Conservation (phyloP, 2,113 vertebrate species). For the cattle (Bos taurus) region ARS-UCD2.0 NC_037352.1:15516001-15516500, state of each 20-base stretch:
- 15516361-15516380: background rate
- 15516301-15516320: background rate
- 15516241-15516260: background rate
- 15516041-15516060: background rate
- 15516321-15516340: constrained; percentile 24
- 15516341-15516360: background rate
- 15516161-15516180: background rate
- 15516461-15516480: constrained; percentile 70
- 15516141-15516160: background rate
- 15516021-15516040: background rate
- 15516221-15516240: background rate
- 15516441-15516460: constrained; percentile 75
- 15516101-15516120: background rate
- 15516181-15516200: background rate
- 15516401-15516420: constrained; percentile 50
- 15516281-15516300: background rate
- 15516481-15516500: constrained; percentile 71
- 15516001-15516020: background rate
- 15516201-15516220: background rate
- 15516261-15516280: background rate
- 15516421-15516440: constrained; percentile 61
- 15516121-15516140: background rate
- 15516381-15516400: constrained; percentile 3
- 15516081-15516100: constrained; percentile 2
- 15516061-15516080: background rate